These are phyloP conservation scores for Scaptomyza polygonia DNA, from an alignment of 2,888 invertebrate genomes.

Conservation along the genomic window DNA sequence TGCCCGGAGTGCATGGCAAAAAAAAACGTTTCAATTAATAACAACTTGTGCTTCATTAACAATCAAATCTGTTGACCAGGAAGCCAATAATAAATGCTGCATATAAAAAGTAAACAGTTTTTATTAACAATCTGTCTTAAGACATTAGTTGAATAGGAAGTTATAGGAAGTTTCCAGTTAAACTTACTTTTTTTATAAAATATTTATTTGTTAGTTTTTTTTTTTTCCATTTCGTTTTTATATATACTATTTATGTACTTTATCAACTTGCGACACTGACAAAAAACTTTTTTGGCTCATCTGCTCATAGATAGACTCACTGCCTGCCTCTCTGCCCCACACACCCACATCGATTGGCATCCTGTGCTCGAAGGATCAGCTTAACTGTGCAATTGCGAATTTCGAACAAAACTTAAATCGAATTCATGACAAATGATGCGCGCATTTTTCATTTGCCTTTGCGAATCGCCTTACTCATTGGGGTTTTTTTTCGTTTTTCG, in stretches of 20 bases:
- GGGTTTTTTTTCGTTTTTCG: not conserved
- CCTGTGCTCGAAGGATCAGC: constrained; percentile 25
- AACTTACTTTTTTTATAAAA: too few species aligned
- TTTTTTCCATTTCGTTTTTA: not conserved
- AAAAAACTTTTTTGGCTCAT: constrained; percentile 25
- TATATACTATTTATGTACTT: not conserved
- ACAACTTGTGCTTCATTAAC: constrained; percentile 37
- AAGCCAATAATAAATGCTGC: not conserved
- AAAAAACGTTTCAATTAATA: constrained; percentile 43
- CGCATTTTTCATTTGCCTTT: constrained; percentile 62
- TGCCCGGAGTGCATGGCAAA: constrained; percentile 2
- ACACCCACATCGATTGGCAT: constrained; percentile 3
- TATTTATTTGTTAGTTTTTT: not conserved
- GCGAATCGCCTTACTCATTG: not conserved
- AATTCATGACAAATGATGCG: constrained; percentile 78
- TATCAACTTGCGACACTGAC: constrained; percentile 10
- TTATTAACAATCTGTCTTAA: too few species aligned
- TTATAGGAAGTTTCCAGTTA: too few species aligned
- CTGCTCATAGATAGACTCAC: not conserved
- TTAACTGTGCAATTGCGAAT: constrained; percentile 37
- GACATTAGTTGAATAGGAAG: too few species aligned
- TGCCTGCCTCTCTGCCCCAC: too few species aligned
- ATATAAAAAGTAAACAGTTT: too few species aligned
- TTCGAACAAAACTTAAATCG: constrained; percentile 68
- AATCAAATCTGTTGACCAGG: constrained; percentile 7